Conservation (phyloP, 2,797 vertebrate species). For the Echiichthys vipera region DNA sequence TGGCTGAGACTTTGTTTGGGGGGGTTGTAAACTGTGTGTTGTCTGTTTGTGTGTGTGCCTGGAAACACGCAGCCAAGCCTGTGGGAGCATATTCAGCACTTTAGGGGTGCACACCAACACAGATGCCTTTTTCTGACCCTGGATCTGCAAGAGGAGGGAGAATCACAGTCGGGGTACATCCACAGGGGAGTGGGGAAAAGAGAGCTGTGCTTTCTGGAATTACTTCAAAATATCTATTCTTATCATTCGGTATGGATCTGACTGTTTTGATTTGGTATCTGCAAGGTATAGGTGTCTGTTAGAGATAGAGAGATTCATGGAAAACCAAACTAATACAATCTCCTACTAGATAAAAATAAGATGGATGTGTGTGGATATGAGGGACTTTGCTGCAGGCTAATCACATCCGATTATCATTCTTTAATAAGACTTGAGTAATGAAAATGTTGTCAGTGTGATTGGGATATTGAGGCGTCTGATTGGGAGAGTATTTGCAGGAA, state of each 20-base stretch:
- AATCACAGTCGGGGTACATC: constrained; percentile 65
- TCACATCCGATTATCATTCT: constrained; percentile 54
- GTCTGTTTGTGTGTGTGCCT: constrained; percentile 23
- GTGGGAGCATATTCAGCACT: constrained; percentile 70
- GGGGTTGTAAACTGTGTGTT: constrained; percentile 58
- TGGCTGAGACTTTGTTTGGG: constrained; percentile 54
- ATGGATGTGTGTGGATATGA: constrained; percentile 43
- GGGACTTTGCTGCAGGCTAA: constrained; percentile 46
- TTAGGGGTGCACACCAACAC: constrained; percentile 64
- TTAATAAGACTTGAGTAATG: constrained; percentile 22
- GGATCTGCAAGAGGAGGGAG: constrained; percentile 63
- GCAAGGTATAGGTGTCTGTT: constrained; percentile 36
- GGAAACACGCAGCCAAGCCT: constrained; percentile 59
- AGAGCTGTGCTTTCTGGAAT: constrained; percentile 63
- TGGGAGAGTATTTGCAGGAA: constrained; percentile 19
- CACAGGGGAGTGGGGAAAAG: constrained; percentile 42
- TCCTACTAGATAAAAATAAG: constrained; percentile 52
- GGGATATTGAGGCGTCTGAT: constrained; percentile 28
- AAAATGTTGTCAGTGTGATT: constrained; percentile 34
- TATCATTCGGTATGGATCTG: constrained; percentile 73
- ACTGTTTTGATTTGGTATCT: constrained; percentile 78
- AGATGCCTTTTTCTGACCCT: constrained; percentile 74
- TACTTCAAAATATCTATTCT: constrained; percentile 78
- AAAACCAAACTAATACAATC: constrained; percentile 42
- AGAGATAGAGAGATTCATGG: constrained; percentile 26